phyloP scores from a whole-genome alignment of 2,888 invertebrate genomes.

The Hemistola chrysoprasaria region DNA sequence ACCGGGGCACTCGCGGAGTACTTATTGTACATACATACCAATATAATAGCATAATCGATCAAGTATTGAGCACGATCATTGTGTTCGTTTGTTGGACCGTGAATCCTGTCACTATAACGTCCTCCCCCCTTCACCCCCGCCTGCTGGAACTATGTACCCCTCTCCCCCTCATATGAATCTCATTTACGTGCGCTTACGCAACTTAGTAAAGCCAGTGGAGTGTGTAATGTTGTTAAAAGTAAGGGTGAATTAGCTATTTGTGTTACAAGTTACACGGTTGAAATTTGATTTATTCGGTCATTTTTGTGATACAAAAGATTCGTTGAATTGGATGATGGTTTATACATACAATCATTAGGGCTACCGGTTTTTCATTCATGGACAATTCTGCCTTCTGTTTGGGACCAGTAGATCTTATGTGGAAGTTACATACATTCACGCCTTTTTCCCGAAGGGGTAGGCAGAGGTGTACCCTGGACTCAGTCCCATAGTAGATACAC shows the following conservation, averaged over 20 bases:
- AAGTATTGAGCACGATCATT: slow-evolving; percentile 78
- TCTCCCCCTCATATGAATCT: slow-evolving; percentile 66
- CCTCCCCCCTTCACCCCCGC: slow-evolving; percentile 30
- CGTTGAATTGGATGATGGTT: too few species aligned
- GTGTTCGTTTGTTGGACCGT: slow-evolving; percentile 77
- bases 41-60: slow-evolving; percentile 77
- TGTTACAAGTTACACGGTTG: slow-evolving; percentile 11
- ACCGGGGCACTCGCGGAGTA: slow-evolving; percentile 27
- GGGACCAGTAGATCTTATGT: too few species aligned
- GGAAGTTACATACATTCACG: too few species aligned
- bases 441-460: too few species aligned
- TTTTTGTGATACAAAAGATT: slow-evolving; percentile 10
- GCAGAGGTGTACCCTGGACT: too few species aligned
- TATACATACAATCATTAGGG: too few species aligned
- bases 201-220: slow-evolving; percentile 67
- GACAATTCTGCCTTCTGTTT: too few species aligned
- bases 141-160: slow-evolving; percentile 36
- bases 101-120: slow-evolving; percentile 75
- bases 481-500: too few species aligned
- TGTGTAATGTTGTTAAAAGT: slow-evolving; percentile 64
- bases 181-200: slow-evolving; percentile 78
- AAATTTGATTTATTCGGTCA: slow-evolving; percentile 13
- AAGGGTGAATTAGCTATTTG: slow-evolving; percentile 36
- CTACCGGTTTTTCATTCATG: too few species aligned
- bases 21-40: slow-evolving; percentile 41